Evolutionary conservation across 2,113 vertebrate genomes (phyloP).

Genomic region (Spea bombifrons): DNA sequence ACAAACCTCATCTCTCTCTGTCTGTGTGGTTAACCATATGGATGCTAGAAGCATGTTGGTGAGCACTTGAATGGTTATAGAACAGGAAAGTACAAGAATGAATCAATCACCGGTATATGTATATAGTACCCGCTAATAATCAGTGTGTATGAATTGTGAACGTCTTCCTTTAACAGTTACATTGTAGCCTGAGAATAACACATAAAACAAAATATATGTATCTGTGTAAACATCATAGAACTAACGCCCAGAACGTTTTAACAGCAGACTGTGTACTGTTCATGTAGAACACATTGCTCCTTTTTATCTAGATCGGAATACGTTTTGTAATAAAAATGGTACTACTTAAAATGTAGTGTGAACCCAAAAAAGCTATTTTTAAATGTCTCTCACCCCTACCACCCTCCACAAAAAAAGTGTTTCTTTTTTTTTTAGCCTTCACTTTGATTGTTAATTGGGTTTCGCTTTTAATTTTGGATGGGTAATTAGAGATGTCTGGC

Average conservation of each 20-base stretch:
- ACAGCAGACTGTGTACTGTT: neutral
- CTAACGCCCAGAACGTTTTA: too few species aligned
- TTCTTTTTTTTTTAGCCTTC: neutral
- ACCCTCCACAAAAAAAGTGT: neutral
- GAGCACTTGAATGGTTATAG: too few species aligned
- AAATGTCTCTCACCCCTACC: constrained; percentile 9
- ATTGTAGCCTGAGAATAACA: too few species aligned
- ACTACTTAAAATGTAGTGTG: constrained; percentile 23
- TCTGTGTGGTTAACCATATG: neutral
- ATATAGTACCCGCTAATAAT: too few species aligned
- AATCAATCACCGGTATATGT: too few species aligned
- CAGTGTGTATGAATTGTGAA: too few species aligned
- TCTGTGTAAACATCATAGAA: too few species aligned
- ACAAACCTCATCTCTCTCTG: neutral
- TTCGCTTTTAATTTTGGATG: constrained; percentile 36
- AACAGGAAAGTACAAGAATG: too few species aligned
- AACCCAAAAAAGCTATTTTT: constrained; percentile 22
- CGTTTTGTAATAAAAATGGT: neutral
- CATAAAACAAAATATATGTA: too few species aligned
- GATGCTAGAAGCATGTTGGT: too few species aligned
- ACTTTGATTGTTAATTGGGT: neutral
- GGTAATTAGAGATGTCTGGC: constrained; percentile 10
- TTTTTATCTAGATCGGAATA: neutral
- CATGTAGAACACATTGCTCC: neutral
- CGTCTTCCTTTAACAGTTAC: too few species aligned